Evolutionary conservation across 2,888 invertebrate species (phyloP), one percentile per base, ranked within the genome.

Genomic region (Hyalella azteca): DNA sequence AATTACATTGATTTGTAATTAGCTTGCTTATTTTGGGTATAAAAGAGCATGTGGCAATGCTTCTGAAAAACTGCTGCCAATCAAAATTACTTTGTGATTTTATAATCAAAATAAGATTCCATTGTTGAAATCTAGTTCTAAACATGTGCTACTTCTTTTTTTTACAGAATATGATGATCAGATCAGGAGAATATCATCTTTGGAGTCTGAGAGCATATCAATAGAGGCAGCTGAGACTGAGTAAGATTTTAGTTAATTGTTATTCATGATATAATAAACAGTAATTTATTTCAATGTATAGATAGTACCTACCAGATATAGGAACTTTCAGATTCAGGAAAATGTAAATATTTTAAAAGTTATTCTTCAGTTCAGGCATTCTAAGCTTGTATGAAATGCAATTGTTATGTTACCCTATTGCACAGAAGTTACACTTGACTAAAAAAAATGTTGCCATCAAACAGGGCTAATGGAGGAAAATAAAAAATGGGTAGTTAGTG

Each of bases 131-230:
- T 54, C n/a, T 54, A 54, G n/a, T 54, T 1, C n/a, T 54, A 54
- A 19, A 19, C 22, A 4, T 22, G 19, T 19, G 4, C 54, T n/a
- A 4, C 26, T 22, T 59, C 15, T 45, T 45, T 45, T 45, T 45
- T 45, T 59, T 59, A 2, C 59, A 59, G 59, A 59, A 15, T 59
- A 59, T 32, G 59, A 59, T 59, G 59, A 59, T 26, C 59, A 59
- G 29, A 59, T 59, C 15, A 59, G 32, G 22, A 59, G 32, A 59
- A 59, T 59, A 22, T 59, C 59, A 29, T 13, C 59, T 32, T 7
- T 29, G 26, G 59, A 32, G 7, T 13, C 32, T 22, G 59, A 59
- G 32, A 59, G 59, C 59, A 59, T 59, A 29, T 59, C 59, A 2
- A 3, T 59, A 22, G 29, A 59, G 32, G 19, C 59, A 13, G 32